Conservation (phyloP, 2,888 invertebrate genomes). For the Sphaerophoria rueppellii region DNA sequence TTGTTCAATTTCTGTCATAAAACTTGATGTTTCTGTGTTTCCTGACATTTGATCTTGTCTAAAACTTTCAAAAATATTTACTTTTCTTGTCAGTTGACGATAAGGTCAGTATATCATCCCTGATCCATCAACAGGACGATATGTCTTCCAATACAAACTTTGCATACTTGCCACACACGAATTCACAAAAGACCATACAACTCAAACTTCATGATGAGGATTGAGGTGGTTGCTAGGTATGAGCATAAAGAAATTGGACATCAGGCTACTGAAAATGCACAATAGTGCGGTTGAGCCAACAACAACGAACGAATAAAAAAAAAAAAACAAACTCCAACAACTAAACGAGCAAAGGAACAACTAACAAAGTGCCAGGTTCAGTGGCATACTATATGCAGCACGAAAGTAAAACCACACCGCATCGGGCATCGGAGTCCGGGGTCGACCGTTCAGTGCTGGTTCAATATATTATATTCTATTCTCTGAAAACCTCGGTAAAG, state of each 20-base stretch:
- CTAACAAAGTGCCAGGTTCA: constrained; percentile 60
- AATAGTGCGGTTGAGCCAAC: constrained; percentile 42
- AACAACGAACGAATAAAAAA: constrained; percentile 22
- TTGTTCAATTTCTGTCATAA: too few relatives aligned
- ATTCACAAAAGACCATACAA: neutral
- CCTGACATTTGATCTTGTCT: too few relatives aligned
- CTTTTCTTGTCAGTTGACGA: too few relatives aligned
- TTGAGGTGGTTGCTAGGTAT: constrained; percentile 5
- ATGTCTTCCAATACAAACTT: constrained; percentile 49
- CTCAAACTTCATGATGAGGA: neutral
- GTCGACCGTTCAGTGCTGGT: constrained; percentile 18
- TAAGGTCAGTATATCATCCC: neutral
- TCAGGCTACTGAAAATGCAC: constrained; percentile 38
- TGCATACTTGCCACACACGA: constrained; percentile 10
- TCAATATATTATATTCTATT: constrained; percentile 30
- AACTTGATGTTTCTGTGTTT: too few relatives aligned
- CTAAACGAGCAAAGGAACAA: constrained; percentile 16
- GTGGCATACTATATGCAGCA: constrained; percentile 7
- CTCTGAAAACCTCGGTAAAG: neutral
- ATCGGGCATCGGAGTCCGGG: neutral
- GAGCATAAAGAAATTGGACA: constrained; percentile 1
- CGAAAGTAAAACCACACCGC: constrained; percentile 38
- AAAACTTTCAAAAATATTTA: too few relatives aligned
- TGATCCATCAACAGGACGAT: neutral
- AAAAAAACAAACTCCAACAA: neutral